These are phyloP conservation scores for Opisthograptis luteolata DNA, from an alignment of 2,888 invertebrate species.

Conservation along the genomic window DNA sequence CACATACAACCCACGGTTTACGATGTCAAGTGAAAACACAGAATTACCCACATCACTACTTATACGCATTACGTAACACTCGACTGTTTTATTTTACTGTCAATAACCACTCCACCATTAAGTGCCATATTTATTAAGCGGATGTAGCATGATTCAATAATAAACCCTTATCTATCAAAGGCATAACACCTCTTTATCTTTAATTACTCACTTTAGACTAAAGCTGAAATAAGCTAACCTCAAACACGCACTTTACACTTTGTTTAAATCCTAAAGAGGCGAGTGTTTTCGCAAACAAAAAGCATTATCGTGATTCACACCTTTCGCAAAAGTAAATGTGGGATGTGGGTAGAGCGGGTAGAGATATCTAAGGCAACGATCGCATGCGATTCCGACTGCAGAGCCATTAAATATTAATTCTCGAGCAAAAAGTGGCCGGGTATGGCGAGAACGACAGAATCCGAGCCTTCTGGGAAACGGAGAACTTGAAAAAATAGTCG, in stretches of 20 bases:
- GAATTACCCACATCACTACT: conserved; percentile 32
- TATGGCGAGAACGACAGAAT: conserved; percentile 47
- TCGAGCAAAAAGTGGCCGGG: conserved; percentile 62
- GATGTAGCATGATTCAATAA: conserved; percentile 35
- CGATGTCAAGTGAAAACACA: conserved; percentile 19
- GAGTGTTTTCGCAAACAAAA: conserved; percentile 33
- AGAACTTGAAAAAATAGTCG: conserved; percentile 60
- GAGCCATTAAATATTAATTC: conserved; percentile 72
- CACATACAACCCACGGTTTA: conserved; percentile 20
- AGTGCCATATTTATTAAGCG: conserved; percentile 45
- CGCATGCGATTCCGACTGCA: conserved; percentile 66
- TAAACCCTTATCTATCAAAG: conserved; percentile 22
- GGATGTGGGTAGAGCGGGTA: too few species aligned
- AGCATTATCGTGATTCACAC: conserved; percentile 40
- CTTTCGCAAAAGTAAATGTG: conserved; percentile 56
- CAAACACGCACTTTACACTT: conserved; percentile 30
- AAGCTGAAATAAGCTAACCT: too few species aligned
- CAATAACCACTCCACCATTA: conserved; percentile 45
- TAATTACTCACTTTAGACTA: conserved; percentile 30
- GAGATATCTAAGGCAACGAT: conserved; percentile 62
- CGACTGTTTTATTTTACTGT: conserved; percentile 48
- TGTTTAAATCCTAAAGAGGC: conserved; percentile 24
- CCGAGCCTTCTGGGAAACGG: conserved; percentile 76
- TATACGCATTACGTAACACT: conserved; percentile 41
- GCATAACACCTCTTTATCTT: conserved; percentile 23